Base-by-base conservation (phyloP, 2,113 vertebrate species). In the Oreochromis spilurus region DNA sequence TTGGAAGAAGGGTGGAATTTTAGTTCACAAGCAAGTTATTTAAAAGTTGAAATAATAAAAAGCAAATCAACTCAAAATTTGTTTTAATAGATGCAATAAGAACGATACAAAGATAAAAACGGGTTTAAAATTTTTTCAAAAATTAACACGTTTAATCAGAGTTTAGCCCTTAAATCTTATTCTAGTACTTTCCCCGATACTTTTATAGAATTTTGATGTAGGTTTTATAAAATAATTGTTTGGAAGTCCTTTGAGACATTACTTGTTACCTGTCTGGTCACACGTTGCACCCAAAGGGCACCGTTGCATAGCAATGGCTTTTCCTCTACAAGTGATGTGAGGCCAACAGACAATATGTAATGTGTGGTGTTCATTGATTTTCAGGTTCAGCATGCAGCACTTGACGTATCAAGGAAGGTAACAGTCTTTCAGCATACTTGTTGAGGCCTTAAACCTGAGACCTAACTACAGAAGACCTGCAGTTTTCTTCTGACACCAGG, bases 371-470 rank as follows among this genome's bases (percentile, higher is more conserved):
- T 77, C 16, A 50, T 52, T 77, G 53, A 87, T 55, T 95, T 93
- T 65, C 36, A 96, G 96, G 91, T 93, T 82, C 94, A 92, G 87
- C 86, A 95, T 96, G 95, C 89, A 86, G 87, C 87, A 85, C 91
- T 89, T 84, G 58, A 60, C 75, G 81, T 26, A 55, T 86, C 88
- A 87, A 72, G 34, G 55, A 86, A 90, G 91, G 78, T 93, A 93
- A 84, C 67, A 90, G 50, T 86, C 29, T 79, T 48, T 80, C 85
- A 24, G 11, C 34, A 36, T 80, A 85, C 29, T 75, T 52, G n/a
- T 21, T 87, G 88, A 93, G 86, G 92, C 90, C 92, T 92, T 94
- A 84, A 54, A 58, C 26, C 79, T 48, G 65, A 87, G 29, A 81
- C 26, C 10, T 13, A 24, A 54, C 31, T 36, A 60, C 38, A 29